A percentile compares a stretch with the other conserved stretches of the same genome.
These are phyloP conservation scores for Idris sp. DNA, from an alignment of 1,140 invertebrate genomes.

Conservation along the genomic window DNA sequence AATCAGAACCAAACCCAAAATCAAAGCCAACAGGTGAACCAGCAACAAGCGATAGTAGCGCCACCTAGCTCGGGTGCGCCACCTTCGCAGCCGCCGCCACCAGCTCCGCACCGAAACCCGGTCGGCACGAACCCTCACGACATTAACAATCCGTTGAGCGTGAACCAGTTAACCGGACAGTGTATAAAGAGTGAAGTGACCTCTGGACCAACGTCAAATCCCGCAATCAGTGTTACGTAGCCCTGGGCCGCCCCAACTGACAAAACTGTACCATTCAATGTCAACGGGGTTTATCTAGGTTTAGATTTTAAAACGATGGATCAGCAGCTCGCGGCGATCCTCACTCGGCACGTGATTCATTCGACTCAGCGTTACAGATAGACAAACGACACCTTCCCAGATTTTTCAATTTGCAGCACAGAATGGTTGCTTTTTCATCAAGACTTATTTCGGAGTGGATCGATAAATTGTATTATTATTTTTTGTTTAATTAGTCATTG, in stretches of 20 bases:
- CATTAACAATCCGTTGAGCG: conserved; percentile 93
- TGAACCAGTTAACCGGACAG: conserved; percentile 90
- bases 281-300: conserved; percentile 75
- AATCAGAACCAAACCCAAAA: no score
- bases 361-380: conserved; percentile 55
- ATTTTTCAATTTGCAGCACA: conserved; percentile 9
- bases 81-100: conserved; percentile 17
- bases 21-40: no score
- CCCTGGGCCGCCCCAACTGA: conserved; percentile 77
- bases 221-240: conserved; percentile 82
- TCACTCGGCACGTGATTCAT: conserved; percentile 49
- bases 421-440: conserved; percentile 23
- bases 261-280: conserved; percentile 74
- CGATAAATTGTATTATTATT: no score
- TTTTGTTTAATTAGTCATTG: no score
- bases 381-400: conserved; percentile 36
- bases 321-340: conserved; percentile 45
- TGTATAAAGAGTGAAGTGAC: conserved; percentile 81
- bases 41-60: conserved; percentile 15
- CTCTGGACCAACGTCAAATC: conserved; percentile 77
- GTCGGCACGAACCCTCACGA: conserved; percentile 93
- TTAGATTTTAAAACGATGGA: conserved; percentile 62
- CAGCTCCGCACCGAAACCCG: conserved; percentile 82
- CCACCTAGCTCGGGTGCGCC: conserved; percentile 13
- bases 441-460: no score